Percentiles rank a stretch among this genome's conserved stretches.
Evolutionary conservation across 2,797 vertebrate species (phyloP).

Genomic region (Crocidura indochinensis): DNA sequence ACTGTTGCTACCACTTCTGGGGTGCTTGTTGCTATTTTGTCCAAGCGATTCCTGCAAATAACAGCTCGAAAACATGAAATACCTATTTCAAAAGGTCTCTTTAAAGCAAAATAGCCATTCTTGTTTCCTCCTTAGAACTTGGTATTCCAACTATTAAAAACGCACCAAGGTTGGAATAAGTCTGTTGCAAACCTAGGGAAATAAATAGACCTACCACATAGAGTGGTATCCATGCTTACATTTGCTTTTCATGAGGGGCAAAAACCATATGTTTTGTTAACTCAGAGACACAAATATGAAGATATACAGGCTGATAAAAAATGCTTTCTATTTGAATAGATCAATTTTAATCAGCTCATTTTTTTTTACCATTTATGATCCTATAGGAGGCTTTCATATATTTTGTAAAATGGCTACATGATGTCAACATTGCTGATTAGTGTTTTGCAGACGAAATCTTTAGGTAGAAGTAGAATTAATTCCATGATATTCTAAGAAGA

Average conservation of each 20-base stretch:
- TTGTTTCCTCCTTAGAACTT: slow-evolving; percentile 70
- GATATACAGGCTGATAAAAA: neutral
- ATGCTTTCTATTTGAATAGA: neutral
- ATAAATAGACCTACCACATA: slow-evolving; percentile 3
- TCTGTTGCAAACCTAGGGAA: slow-evolving; percentile 37
- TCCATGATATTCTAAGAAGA: neutral
- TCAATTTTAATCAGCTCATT: neutral
- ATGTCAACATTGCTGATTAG: neutral
- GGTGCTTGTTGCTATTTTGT: slow-evolving; percentile 84
- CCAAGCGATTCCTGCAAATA: slow-evolving; percentile 83
- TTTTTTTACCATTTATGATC: neutral
- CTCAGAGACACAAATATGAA: neutral
- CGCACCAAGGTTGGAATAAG: slow-evolving; percentile 6
- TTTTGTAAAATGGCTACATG: neutral
- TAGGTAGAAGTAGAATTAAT: neutral
- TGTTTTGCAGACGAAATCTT: neutral
- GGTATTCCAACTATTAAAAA: slow-evolving; percentile 66
- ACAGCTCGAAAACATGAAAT: slow-evolving; percentile 82
- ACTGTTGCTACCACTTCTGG: slow-evolving; percentile 75
- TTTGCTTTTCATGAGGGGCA: neutral
- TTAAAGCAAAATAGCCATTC: slow-evolving; percentile 73
- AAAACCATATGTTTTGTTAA: slow-evolving; percentile 33
- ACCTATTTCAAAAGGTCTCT: slow-evolving; percentile 82
- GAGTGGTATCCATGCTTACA: neutral
- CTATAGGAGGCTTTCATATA: neutral